A percentile compares a stretch with the other conserved stretches of the same genome.
These are phyloP conservation scores for Cygnus atratus DNA, from an alignment of 2,113 vertebrate genomes.

Conservation along the genomic window DNA sequence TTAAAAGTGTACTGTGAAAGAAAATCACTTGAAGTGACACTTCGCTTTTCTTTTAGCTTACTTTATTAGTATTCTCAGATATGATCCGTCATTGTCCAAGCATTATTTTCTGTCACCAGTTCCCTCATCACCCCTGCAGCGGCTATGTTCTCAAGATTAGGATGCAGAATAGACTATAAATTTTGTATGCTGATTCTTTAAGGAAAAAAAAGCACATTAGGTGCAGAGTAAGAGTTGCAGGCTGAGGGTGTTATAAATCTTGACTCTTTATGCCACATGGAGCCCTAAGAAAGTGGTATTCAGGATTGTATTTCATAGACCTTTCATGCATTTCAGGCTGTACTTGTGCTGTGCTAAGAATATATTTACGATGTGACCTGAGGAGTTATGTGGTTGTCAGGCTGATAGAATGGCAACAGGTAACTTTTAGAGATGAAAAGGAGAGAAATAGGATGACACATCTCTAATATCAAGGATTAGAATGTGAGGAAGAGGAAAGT, in stretches of 20 bases:
- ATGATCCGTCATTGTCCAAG: background rate
- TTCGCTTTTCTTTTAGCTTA: background rate
- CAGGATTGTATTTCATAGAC: background rate
- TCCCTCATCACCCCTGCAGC: background rate
- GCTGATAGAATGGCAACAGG: background rate
- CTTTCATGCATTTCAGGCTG: background rate
- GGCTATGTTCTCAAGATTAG: background rate
- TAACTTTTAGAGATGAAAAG: background rate
- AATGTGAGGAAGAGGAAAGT: background rate
- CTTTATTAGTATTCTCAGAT: background rate
- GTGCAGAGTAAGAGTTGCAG: background rate
- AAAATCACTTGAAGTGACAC: background rate
- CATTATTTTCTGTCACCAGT: background rate
- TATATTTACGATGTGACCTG: background rate
- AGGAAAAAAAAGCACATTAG: background rate
- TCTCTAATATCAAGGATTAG: background rate
- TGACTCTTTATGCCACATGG: background rate
- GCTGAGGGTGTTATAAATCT: background rate
- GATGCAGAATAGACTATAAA: background rate
- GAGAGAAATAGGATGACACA: background rate
- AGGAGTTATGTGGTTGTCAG: background rate
- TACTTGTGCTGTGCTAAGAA: background rate
- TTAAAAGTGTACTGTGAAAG: background rate
- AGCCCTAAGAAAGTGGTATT: background rate
- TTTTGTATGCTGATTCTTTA: background rate